These are phyloP conservation scores for Drusus annulatus DNA, from an alignment of 1,140 invertebrate species.

Conservation along the genomic window DNA sequence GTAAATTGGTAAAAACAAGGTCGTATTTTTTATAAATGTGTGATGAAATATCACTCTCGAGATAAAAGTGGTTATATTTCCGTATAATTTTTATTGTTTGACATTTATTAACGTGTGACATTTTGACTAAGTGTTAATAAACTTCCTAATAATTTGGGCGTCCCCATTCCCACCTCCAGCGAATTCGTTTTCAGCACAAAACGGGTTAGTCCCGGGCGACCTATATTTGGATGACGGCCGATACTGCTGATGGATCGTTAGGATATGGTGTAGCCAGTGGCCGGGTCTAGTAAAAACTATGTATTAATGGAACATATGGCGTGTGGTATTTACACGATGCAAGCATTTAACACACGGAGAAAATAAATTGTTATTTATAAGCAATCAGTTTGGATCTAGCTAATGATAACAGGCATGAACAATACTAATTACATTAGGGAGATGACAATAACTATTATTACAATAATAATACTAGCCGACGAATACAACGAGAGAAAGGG, in stretches of 20 bases:
- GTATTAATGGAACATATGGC: not conserved
- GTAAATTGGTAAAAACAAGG: too few species aligned
- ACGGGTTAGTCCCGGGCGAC: slow-evolving; percentile 18
- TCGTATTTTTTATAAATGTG: too few species aligned
- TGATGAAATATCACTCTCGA: too few species aligned
- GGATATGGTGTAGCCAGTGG: slow-evolving; percentile 9
- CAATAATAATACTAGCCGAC: too few species aligned
- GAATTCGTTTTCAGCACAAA: not conserved
- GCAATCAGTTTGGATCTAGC: too few species aligned
- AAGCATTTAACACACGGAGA: not conserved
- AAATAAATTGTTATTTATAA: not conserved
- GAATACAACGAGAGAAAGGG: too few species aligned
- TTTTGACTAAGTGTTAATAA: slow-evolving; percentile 6
- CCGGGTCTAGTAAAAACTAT: not conserved
- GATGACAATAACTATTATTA: too few species aligned
- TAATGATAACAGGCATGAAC: too few species aligned
- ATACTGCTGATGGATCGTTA: slow-evolving; percentile 36
- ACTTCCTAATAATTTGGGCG: not conserved
- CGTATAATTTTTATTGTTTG: not conserved
- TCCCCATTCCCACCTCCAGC: not conserved
- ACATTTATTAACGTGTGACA: not conserved
- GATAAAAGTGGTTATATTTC: too few species aligned
- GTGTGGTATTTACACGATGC: slow-evolving; percentile 2
- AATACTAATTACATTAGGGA: too few species aligned
- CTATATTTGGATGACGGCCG: slow-evolving; percentile 32